These are phyloP conservation scores for Sarcoramphus papa DNA, from an alignment of 2,797 vertebrate species.

Conservation along the genomic window DNA sequence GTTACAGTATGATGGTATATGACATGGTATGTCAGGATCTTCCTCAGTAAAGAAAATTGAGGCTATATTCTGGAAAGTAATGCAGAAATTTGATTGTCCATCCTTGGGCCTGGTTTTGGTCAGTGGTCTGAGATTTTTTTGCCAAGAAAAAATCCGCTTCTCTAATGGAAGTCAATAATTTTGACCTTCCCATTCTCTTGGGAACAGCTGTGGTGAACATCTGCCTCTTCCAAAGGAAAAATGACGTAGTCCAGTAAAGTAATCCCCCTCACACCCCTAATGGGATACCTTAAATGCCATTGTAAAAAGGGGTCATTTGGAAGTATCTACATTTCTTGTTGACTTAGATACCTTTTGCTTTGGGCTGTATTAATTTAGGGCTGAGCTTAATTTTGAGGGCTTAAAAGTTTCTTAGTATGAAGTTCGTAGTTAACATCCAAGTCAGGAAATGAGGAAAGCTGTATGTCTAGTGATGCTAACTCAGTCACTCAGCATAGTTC, in stretches of 20 bases:
- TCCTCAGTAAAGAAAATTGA: neutral
- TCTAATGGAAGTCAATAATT: neutral
- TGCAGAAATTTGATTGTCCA: neutral
- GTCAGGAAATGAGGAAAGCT: neutral
- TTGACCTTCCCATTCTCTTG: neutral
- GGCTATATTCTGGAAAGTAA: neutral
- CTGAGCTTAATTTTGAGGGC: neutral
- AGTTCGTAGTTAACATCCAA: neutral
- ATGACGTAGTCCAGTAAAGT: neutral
- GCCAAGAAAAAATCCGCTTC: neutral
- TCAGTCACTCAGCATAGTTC: neutral
- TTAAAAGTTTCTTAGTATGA: neutral
- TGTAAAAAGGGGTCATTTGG: neutral
- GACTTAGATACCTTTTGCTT: neutral
- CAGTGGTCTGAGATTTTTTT: neutral
- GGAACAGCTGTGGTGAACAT: neutral
- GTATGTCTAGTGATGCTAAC: neutral
- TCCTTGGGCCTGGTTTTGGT: neutral
- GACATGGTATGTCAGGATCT: fast-evolving
- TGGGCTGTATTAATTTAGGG: neutral
- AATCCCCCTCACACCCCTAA: fast-evolving
- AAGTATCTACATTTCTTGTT: fast-evolving
- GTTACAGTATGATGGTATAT: neutral
- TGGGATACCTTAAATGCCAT: neutral
- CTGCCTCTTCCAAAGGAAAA: neutral